Conservation (phyloP, 64 coral and sea anemone species). For the Stylophora pistillata region DNA sequence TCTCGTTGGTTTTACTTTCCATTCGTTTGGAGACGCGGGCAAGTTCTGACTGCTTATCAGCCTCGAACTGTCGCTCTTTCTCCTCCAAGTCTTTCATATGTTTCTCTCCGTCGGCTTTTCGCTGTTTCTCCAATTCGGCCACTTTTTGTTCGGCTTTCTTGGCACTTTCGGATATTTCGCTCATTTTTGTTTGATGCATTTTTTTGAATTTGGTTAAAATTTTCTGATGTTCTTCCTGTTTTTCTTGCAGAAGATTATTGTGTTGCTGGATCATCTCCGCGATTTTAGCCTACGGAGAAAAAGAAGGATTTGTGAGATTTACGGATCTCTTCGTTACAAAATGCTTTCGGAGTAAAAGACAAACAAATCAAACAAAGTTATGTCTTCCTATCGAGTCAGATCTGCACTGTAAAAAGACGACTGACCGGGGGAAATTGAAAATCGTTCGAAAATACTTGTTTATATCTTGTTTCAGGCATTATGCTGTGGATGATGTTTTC, state of each 20-base stretch:
- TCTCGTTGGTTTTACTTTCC: constrained; percentile 90
- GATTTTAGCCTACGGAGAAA: constrained; percentile 75
- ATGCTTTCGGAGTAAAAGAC: too few relatives aligned
- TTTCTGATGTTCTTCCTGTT: constrained; percentile 94
- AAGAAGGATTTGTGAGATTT: neutral
- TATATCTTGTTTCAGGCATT: too few relatives aligned
- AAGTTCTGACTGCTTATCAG: constrained; percentile 87
- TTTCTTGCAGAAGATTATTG: constrained; percentile 85
- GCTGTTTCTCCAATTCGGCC: constrained; percentile 61
- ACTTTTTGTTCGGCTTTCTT: constrained; percentile 79
- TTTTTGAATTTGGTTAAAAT: constrained; percentile 82
- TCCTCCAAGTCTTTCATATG: constrained; percentile 63
- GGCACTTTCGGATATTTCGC: constrained; percentile 67
- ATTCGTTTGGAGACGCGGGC: constrained; percentile 82
- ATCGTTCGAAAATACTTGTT: too few relatives aligned
- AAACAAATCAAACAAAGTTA: too few relatives aligned
- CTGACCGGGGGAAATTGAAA: too few relatives aligned
- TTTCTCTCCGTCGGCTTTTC: constrained; percentile 61
- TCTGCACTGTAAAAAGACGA: too few relatives aligned
- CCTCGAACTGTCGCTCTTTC: constrained; percentile 72
- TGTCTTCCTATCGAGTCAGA: too few relatives aligned
- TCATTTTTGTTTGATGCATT: constrained; percentile 84
- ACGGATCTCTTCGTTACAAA: neutral
- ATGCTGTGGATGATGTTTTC: too few relatives aligned
- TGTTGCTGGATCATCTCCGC: constrained; percentile 91